phyloP scores from a whole-genome alignment of 2,113 vertebrate genomes.

The Lichenostomus cassidix region DNA sequence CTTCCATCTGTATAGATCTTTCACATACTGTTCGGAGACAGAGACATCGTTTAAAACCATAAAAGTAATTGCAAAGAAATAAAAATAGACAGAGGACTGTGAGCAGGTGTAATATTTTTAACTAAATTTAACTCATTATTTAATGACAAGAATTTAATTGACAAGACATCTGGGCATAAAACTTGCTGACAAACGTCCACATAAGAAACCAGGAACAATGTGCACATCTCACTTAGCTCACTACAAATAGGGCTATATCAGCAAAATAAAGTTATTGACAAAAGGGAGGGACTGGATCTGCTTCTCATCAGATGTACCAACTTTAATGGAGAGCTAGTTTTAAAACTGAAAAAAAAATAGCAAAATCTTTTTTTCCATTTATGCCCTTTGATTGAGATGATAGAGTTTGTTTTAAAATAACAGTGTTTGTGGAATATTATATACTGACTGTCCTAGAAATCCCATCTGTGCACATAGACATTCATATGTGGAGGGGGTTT shows the following conservation, averaged over 20 bases:
- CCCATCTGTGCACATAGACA: conserved; percentile 13
- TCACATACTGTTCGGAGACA: background rate
- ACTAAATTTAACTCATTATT: background rate
- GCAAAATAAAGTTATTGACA: background rate
- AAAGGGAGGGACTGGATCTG: background rate
- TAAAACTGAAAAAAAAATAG: background rate
- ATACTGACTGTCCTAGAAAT: conserved; percentile 30
- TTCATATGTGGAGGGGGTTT: background rate
- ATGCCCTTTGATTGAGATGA: background rate
- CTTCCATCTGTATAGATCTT: background rate
- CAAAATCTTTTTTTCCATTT: background rate
- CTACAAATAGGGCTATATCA: background rate
- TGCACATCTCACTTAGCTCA: background rate
- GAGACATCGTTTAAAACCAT: background rate
- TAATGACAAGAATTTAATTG: conserved; percentile 13
- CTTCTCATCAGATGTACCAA: background rate
- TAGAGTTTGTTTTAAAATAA: conserved; percentile 24
- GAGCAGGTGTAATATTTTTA: conserved; percentile 8
- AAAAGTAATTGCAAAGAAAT: conserved; percentile 16
- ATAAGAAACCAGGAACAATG: background rate
- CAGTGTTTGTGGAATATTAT: background rate
- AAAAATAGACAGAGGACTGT: background rate
- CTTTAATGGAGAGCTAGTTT: background rate
- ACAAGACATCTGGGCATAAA: conserved; percentile 16
- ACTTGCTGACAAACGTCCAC: background rate